These are phyloP conservation scores for Salminus brasiliensis DNA, from an alignment of 2,113 vertebrate species.

Conservation along the genomic window DNA sequence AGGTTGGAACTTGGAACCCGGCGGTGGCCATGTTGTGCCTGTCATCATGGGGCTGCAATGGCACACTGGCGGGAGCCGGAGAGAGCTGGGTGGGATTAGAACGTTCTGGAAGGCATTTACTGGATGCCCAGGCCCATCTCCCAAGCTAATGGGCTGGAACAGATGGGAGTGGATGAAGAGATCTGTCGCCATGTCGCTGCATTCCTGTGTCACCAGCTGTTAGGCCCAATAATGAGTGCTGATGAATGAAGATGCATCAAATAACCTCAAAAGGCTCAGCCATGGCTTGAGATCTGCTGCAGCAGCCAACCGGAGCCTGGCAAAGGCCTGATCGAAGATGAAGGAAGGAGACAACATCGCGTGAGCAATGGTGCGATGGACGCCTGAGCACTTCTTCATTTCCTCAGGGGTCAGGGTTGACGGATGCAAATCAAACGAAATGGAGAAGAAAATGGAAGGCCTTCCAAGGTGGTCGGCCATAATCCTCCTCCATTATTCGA, in stretches of 20 bases:
- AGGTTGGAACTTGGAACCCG: constrained; percentile 6
- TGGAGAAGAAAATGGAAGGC: constrained; percentile 42
- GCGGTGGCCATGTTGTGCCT: constrained; percentile 39
- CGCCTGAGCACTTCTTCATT: constrained; percentile 30
- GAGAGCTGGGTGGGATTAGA: constrained; percentile 43
- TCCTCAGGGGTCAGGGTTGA: constrained; percentile 34
- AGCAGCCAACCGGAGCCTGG: neutral
- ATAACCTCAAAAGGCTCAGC: constrained; percentile 19
- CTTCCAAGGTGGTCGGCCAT: constrained; percentile 34
- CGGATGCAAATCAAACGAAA: constrained; percentile 50
- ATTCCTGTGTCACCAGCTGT: constrained; percentile 49
- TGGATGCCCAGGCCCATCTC: constrained; percentile 43
- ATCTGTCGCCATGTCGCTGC: constrained; percentile 47
- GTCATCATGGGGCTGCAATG: constrained; percentile 37
- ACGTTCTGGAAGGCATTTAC: constrained; percentile 52
- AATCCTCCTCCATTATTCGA: constrained; percentile 20
- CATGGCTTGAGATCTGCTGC: constrained; percentile 1
- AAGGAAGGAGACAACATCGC: neutral
- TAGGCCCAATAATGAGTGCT: constrained; percentile 50
- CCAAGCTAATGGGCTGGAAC: constrained; percentile 55
- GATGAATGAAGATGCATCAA: constrained; percentile 52
- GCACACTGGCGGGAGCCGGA: constrained; percentile 6
- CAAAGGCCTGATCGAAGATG: constrained; percentile 2
- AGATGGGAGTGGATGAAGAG: constrained; percentile 56
- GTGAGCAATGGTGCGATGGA: constrained; percentile 3